Evolutionary conservation across 2,888 invertebrate genomes (phyloP).

Genomic region (Apodemia duryi): DNA sequence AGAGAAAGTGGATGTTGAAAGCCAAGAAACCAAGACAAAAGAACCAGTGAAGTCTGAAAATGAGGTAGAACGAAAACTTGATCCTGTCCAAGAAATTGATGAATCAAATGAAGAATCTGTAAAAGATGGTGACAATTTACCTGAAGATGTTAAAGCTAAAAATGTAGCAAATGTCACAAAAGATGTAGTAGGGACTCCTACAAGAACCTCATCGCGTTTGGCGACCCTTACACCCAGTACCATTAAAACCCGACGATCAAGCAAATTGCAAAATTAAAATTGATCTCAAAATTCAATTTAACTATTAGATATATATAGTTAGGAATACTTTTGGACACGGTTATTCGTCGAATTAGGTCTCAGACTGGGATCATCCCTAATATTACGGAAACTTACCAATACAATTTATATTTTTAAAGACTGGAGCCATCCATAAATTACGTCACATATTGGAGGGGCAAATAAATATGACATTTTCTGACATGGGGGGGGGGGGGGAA

Average conservation of each 20-base stretch:
- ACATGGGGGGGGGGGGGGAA: too few species aligned
- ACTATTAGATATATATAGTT: too few species aligned
- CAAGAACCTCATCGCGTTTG: conserved; percentile 43
- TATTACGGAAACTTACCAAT: too few species aligned
- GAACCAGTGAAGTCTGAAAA: background rate
- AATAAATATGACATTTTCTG: too few species aligned
- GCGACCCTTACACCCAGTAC: conserved; percentile 45
- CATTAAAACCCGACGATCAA: conserved; percentile 53
- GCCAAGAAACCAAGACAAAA: background rate
- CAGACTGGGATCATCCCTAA: too few species aligned
- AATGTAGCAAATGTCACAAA: background rate
- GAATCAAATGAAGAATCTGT: background rate
- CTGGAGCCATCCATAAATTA: too few species aligned
- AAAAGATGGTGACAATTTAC: background rate
- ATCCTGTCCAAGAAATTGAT: background rate
- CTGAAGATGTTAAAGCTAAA: background rate
- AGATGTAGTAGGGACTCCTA: conserved; percentile 38
- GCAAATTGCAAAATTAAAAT: conserved; percentile 37
- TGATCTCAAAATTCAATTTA: background rate
- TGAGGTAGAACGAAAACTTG: background rate
- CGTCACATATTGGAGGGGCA: too few species aligned
- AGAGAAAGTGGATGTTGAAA: background rate
- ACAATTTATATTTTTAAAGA: too few species aligned
- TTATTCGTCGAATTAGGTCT: too few species aligned
- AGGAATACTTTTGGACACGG: too few species aligned